A percentile compares a stretch with the other conserved stretches of the same genome.
Conservation (phyloP, 2,113 vertebrate species). For the Halcyon malimbica region DNA sequence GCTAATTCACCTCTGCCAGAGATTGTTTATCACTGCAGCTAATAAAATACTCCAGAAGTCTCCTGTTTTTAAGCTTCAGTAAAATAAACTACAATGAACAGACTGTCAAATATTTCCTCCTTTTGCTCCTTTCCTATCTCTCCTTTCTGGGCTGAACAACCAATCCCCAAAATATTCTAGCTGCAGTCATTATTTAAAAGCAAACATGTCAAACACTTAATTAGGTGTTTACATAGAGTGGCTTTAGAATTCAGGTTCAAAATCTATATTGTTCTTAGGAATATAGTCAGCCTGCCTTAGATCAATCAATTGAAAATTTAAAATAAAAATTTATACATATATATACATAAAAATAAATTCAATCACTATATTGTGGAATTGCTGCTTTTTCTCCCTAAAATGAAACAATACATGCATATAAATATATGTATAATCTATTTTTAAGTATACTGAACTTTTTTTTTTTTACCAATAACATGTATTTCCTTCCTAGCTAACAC, state of each 20-base stretch:
- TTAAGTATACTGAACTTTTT: neutral
- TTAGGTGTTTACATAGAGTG: neutral
- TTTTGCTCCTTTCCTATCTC: neutral
- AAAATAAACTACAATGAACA: neutral
- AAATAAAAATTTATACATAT: neutral
- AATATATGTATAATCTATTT: neutral
- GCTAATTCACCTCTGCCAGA: neutral
- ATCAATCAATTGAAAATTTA: neutral
- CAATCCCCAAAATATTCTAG: neutral
- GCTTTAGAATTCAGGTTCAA: neutral
- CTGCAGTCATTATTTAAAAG: neutral
- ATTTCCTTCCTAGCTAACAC: neutral
- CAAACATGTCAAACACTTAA: rapidly evolving
- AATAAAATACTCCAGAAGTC: neutral
- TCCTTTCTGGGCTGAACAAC: neutral
- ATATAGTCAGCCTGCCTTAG: neutral
- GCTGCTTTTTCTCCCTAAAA: neutral
- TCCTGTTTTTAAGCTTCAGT: neutral
- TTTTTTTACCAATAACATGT: neutral
- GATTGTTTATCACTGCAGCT: neutral
- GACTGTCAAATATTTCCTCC: neutral
- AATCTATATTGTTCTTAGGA: neutral
- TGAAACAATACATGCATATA: neutral
- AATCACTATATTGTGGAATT: neutral
- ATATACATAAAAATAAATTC: neutral